Percentiles rank a stretch among this genome's conserved stretches.
Evolutionary conservation across 2,113 vertebrate species (phyloP).

Genomic region (Boleophthalmus pectinirostris): DNA sequence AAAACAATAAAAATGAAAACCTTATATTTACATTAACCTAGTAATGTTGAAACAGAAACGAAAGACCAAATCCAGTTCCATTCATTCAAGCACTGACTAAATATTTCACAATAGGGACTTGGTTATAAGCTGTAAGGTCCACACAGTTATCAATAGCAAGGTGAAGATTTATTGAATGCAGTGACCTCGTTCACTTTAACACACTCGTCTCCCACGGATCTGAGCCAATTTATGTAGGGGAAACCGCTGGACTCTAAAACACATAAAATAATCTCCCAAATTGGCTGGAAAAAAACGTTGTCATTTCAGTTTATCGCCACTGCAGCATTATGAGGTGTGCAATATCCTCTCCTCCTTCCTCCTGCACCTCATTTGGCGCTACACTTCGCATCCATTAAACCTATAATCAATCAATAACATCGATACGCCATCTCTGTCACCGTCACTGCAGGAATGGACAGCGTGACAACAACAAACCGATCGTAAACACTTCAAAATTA

Average conservation of each 20-base stretch:
- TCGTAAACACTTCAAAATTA: slow-evolving; percentile 40
- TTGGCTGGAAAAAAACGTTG: not conserved
- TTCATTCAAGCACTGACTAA: not conserved
- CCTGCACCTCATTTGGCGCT: slow-evolving; percentile 16
- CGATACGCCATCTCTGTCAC: slow-evolving; percentile 19
- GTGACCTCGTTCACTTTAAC: not conserved
- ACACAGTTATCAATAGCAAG: not conserved
- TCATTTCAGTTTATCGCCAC: slow-evolving; percentile 43
- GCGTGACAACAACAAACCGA: slow-evolving; percentile 21
- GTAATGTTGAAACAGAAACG: not conserved
- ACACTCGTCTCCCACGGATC: not conserved
- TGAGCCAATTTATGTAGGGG: not conserved
- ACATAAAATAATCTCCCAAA: not conserved
- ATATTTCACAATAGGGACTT: not conserved
- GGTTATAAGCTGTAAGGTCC: not conserved
- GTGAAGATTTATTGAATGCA: not conserved
- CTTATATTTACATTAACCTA: not conserved
- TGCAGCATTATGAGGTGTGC: slow-evolving; percentile 33
- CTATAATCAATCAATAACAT: slow-evolving; percentile 22
- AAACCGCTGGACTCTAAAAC: not conserved
- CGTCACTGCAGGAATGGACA: slow-evolving; percentile 10
- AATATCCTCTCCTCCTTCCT: slow-evolving; percentile 42
- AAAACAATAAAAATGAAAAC: not conserved
- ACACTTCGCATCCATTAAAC: not conserved
- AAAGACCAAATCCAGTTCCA: not conserved